Evolutionary conservation across 2,797 vertebrate genomes (phyloP).

Genomic region (Sebastiscus tertius): DNA sequence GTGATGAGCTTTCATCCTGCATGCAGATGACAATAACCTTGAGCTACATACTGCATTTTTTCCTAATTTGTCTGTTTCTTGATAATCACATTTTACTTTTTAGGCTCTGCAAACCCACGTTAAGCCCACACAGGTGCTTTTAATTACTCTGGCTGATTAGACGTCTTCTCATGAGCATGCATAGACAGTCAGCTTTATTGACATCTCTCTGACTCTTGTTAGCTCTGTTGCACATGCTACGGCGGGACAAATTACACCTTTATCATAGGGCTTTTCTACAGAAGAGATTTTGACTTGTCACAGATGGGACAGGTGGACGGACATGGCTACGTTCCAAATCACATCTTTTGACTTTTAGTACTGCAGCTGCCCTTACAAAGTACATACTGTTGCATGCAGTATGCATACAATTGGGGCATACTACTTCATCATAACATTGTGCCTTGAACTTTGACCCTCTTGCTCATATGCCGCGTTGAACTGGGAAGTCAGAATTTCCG

Average conservation of each 20-base stretch:
- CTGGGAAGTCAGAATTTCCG: no score
- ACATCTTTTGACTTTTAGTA: no score
- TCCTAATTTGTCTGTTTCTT: not conserved
- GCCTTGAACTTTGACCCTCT: no score
- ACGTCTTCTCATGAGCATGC: not conserved
- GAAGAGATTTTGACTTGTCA: not conserved
- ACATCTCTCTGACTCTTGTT: not conserved
- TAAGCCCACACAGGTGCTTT: not conserved
- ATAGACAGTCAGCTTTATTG: not conserved
- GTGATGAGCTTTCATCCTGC: not conserved
- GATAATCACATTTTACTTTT: not conserved
- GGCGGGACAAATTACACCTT: not conserved
- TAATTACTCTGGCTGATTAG: not conserved
- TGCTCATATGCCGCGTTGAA: no score
- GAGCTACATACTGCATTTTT: not conserved
- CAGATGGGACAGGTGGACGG: not conserved
- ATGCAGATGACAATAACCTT: not conserved
- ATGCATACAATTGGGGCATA: no score
- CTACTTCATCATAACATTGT: no score
- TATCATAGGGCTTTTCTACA: not conserved
- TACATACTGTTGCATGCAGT: no score
- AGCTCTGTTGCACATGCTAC: not conserved
- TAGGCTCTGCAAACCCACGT: not conserved
- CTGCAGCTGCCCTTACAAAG: no score
- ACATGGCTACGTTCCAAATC: no score